A percentile compares a stretch with the other conserved stretches of the same genome.
Evolutionary conservation across 1,140 invertebrate genomes (phyloP).

Genomic region (Zeugodacus cucurbitae): DNA sequence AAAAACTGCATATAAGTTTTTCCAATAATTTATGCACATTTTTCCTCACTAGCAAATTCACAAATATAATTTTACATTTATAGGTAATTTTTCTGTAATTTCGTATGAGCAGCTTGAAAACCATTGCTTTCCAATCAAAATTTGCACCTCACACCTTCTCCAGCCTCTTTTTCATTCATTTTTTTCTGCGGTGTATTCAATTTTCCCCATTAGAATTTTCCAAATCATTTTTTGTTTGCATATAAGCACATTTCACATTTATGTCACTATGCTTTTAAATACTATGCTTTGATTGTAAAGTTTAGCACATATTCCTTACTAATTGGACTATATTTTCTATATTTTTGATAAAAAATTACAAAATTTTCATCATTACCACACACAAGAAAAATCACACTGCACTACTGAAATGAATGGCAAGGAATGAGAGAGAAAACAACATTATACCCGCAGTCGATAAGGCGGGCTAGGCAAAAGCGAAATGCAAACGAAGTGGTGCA

Average conservation of each 20-base stretch:
- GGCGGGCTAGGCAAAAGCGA: not conserved
- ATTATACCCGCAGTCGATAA: constrained; percentile 12
- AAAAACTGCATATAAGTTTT: no score
- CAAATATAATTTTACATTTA: not conserved
- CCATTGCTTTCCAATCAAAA: not conserved
- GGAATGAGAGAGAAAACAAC: constrained; percentile 30
- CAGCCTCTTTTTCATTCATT: constrained; percentile 17
- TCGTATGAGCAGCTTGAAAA: constrained; percentile 3
- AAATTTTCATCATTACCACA: constrained; percentile 31
- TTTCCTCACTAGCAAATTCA: not conserved
- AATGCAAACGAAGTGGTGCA: not conserved
- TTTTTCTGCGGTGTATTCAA: constrained; percentile 14
- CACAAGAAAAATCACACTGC: constrained; percentile 34
- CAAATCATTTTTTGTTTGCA: not conserved
- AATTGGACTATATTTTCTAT: constrained; percentile 6
- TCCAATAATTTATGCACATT: not conserved
- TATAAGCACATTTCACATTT: not conserved
- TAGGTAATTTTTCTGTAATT: not conserved
- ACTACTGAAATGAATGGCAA: constrained; percentile 33
- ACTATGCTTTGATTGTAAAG: not conserved
- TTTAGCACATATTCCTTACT: constrained; percentile 23
- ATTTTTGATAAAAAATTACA: constrained; percentile 19
- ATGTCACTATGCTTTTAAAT: not conserved
- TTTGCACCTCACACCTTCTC: constrained; percentile 32
- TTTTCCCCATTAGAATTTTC: not conserved